phyloP scores from a whole-genome alignment of 2,888 invertebrate species.

The Tipula helvola region DNA sequence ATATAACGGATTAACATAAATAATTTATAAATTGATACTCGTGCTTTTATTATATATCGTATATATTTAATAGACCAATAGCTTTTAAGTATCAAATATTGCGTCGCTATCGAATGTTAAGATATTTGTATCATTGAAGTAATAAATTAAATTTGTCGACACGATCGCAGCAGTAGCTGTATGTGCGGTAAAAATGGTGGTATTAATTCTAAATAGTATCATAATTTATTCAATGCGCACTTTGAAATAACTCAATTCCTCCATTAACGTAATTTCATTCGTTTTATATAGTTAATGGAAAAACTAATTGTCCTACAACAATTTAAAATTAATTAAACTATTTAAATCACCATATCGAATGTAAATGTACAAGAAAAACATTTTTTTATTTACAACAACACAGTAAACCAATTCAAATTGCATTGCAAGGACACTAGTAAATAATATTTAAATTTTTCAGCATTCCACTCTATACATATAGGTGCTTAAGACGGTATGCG shows the following conservation, averaged over 20 bases:
- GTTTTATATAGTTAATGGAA: not conserved
- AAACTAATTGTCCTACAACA: not conserved
- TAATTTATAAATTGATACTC: not conserved
- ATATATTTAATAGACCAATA: not conserved
- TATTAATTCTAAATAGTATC: not conserved
- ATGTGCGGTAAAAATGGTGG: not conserved
- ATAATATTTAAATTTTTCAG: not conserved
- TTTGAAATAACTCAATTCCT: not conserved
- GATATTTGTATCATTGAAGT: not conserved
- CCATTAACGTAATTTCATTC: not conserved
- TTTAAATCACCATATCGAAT: not conserved
- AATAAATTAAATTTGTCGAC: not conserved
- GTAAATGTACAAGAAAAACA: not conserved
- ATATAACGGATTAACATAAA: not conserved
- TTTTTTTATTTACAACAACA: not conserved
- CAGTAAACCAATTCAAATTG: not conserved
- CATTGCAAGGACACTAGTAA: not conserved
- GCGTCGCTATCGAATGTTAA: not conserved
- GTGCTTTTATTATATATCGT: not conserved
- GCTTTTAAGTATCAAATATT: not conserved
- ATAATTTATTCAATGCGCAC: not conserved
- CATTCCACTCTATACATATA: not conserved
- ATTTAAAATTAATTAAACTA: not conserved
- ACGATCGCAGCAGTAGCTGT: not conserved
- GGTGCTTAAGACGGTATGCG: not conserved